A percentile compares a stretch with the other conserved stretches of the same genome.
These are phyloP conservation scores for Furcifer pardalis DNA, from an alignment of 2,797 vertebrate species.

Conservation along the genomic window DNA sequence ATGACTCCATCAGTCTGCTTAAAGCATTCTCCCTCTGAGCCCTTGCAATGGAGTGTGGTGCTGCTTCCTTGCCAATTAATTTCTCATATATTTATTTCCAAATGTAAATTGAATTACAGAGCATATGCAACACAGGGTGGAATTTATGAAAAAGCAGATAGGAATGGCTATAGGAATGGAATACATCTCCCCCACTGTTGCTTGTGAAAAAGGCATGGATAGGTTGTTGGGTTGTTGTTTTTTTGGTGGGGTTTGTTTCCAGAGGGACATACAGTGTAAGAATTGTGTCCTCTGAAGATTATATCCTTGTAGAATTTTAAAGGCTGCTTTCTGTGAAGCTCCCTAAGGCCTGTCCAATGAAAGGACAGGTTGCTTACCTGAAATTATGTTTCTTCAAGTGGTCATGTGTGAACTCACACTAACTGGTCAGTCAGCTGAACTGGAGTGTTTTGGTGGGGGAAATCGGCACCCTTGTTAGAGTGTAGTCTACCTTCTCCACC, in stretches of 20 bases:
- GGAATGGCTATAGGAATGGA: slow-evolving; percentile 58
- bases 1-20: slow-evolving; percentile 41
- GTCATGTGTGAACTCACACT: no score
- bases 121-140: slow-evolving; percentile 46
- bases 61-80: slow-evolving; percentile 54
- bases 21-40: slow-evolving; percentile 45
- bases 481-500: no score
- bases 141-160: slow-evolving; percentile 45
- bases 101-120: slow-evolving; percentile 63
- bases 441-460: no score
- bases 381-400: no score
- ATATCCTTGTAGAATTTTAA: slow-evolving; percentile 2
- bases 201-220: slow-evolving; percentile 18
- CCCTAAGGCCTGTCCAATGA: slow-evolving; percentile 17
- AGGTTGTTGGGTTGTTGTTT: no score
- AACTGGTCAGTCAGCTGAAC: no score
- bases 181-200: slow-evolving; percentile 33
- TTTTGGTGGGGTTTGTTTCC: no score
- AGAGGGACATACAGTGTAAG: not conserved
- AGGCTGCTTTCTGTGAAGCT: slow-evolving; percentile 26
- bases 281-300: slow-evolving; percentile 29
- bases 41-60: slow-evolving; percentile 32
- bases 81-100: slow-evolving; percentile 66
- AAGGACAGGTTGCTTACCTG: no score
- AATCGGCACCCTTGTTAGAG: no score